Evolutionary conservation across 2,797 vertebrate genomes (phyloP).

Genomic region (Leucoraja ocellata): DNA sequence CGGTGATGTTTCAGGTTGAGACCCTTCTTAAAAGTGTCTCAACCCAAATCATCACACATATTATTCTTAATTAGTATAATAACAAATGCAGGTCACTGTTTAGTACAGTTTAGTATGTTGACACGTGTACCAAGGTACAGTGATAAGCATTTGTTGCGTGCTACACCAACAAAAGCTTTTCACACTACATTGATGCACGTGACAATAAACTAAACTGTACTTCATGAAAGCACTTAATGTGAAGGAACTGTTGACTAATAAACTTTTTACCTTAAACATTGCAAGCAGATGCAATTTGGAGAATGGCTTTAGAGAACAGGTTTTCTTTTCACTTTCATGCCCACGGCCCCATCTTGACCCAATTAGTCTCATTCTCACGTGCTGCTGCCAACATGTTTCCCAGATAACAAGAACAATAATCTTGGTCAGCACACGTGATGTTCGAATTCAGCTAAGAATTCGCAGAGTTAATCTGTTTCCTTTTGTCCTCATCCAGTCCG

Average conservation of each 20-base stretch:
- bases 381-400: not conserved
- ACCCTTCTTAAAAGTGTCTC: no score
- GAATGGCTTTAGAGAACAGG: not conserved
- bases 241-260: not conserved
- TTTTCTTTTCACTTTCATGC: not conserved
- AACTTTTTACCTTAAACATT: not conserved
- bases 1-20: no score
- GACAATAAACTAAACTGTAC: no score
- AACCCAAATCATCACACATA: no score
- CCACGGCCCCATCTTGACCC: no score
- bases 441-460: not conserved
- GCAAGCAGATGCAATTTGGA: not conserved
- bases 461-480: not conserved
- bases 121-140: no score
- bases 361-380: not conserved
- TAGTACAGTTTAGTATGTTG: no score
- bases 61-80: no score
- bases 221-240: not conserved
- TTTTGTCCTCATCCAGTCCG: not conserved
- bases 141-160: no score
- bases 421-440: not conserved
- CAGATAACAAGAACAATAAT: not conserved
- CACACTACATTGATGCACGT: no score
- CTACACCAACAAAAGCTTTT: no score
- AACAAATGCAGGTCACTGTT: no score